Base-by-base conservation (phyloP, 2,797 vertebrate species). In the Coluber constrictor region DNA sequence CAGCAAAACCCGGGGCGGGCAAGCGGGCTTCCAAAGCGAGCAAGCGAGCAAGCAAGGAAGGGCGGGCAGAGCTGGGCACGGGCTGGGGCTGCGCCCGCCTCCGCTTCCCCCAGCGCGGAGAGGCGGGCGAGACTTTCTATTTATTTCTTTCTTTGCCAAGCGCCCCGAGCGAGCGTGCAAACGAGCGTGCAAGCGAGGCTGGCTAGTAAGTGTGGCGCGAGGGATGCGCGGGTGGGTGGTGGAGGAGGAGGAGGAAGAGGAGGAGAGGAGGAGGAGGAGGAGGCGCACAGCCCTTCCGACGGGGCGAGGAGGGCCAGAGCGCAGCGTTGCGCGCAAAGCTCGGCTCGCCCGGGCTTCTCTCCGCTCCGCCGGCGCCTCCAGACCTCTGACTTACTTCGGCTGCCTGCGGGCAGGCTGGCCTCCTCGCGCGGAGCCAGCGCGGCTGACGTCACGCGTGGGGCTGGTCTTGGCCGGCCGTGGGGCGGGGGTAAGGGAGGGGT, bases 371-470 rank as follows among this genome's bases (percentile, higher is more conserved):
- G 89, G 88, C 92, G 90, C 90, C 88, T 87, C 91, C 47, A 63
- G 60, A 88, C 91, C 94, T 94, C 96, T 96, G 96, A 95, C 95
- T 93, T 43, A 79, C 32, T 79, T 43, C 95, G 94, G 93, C 91
- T 95, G 94, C 96, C 95, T 93, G 95, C 86, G 91, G 93, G 96
- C 96, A 90, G 93, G 93, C 95, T 95, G 94, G 95, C 91, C 70
- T 60, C 92, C 61, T 60, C 92, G 95, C 95, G 94, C 60, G 47
- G 92, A 59, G 93, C 91, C 25, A 92, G 94, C 70, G 70, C 70
- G 57, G 95, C 90, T 97, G 97, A 97, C 97, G 97, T 97, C 97
- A 97, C 95, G 83, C 90, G 90, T 79, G 91, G 94, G 92, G 93
- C 47, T 60, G 92, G 94, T 93, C 95, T 94, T 91, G 93, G 93